Evolutionary conservation across 2,113 vertebrate species (phyloP).

Genomic region (Plotosus lineatus): DNA sequence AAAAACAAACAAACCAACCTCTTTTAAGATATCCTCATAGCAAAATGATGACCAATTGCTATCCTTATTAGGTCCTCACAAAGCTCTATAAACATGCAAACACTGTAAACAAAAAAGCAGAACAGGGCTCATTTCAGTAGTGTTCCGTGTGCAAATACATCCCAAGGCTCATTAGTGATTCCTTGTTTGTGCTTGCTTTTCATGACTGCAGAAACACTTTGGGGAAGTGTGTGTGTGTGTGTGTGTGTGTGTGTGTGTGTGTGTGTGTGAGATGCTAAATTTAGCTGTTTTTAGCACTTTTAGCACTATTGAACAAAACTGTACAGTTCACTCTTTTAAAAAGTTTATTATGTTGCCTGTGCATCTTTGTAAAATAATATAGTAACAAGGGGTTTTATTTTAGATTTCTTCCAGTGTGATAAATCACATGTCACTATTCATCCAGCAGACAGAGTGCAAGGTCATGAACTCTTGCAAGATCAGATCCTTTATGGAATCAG

Average conservation of each 20-base stretch:
- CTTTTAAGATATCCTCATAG: neutral
- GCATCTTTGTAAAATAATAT: neutral
- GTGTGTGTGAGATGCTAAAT: slow-evolving; percentile 14
- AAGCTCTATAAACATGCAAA: neutral
- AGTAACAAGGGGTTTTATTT: neutral
- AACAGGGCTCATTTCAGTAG: neutral
- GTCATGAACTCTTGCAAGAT: slow-evolving; percentile 11
- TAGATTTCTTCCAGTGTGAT: neutral
- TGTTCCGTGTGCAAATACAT: slow-evolving; percentile 27
- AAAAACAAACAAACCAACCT: too few relatives aligned
- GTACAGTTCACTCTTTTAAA: neutral
- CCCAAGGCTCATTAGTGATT: slow-evolving; percentile 16
- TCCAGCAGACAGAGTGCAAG: slow-evolving; percentile 5
- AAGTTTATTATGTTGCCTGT: neutral
- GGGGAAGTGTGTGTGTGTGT: neutral
- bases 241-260: neutral
- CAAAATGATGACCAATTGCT: neutral
- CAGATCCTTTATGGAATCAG: slow-evolving; percentile 14
- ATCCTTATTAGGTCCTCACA: neutral
- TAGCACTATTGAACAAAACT: neutral
- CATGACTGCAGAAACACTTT: neutral
- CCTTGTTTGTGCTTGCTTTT: slow-evolving; percentile 22
- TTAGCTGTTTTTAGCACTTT: neutral
- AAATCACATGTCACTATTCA: slow-evolving; percentile 7
- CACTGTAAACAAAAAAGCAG: neutral